These are phyloP conservation scores for Glaucopsyche alexis DNA, from an alignment of 2,888 invertebrate genomes.

Conservation along the genomic window DNA sequence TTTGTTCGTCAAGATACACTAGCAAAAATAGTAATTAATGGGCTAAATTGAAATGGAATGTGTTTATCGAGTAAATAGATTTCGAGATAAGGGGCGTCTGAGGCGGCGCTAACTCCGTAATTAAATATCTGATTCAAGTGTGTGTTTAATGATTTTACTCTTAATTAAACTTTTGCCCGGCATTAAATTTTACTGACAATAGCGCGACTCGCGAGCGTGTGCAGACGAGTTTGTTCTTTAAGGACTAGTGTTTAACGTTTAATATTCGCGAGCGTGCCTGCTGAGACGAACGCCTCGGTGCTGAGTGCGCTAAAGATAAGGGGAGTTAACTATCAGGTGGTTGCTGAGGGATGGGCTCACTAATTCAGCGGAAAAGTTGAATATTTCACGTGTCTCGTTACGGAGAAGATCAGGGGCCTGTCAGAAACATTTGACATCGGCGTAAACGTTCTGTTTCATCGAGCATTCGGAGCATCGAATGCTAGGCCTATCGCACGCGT, in stretches of 20 bases:
- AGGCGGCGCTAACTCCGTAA: constrained; percentile 9
- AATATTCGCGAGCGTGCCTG: background rate
- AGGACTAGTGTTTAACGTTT: background rate
- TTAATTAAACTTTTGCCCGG: constrained; percentile 26
- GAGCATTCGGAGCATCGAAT: too few species aligned
- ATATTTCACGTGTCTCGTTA: too few species aligned
- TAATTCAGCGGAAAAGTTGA: too few species aligned
- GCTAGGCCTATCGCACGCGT: too few species aligned
- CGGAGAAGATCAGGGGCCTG: too few species aligned
- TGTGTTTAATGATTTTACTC: constrained; percentile 22
- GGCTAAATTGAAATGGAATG: background rate
- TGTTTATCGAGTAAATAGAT: background rate
- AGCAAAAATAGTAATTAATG: background rate
- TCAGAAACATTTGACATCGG: too few species aligned
- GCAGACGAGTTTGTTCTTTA: background rate
- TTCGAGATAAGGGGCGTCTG: background rate
- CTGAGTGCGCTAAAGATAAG: constrained; percentile 7
- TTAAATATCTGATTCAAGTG: constrained; percentile 11
- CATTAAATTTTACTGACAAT: constrained; percentile 24
- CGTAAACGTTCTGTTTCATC: too few species aligned
- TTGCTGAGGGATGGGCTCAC: background rate
- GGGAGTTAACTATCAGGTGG: constrained; percentile 11
- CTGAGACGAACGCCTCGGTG: background rate
- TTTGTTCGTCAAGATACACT: background rate
- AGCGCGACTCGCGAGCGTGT: constrained; percentile 14